Base-by-base conservation (phyloP, 2,888 invertebrate species). In the Tachina fera region DNA sequence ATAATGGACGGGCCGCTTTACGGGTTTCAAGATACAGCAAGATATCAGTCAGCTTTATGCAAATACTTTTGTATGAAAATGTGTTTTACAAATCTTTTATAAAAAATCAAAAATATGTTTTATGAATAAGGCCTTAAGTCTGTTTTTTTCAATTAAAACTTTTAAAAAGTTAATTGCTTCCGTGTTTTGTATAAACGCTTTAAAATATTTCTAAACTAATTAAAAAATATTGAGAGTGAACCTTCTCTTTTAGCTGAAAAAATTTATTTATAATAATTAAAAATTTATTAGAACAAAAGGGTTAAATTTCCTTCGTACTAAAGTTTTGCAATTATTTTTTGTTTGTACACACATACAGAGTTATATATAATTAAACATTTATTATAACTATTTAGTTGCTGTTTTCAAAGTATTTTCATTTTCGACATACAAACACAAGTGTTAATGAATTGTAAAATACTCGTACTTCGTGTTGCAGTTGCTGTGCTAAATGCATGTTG, bases 361-460 rank as follows among this genome's bases (percentile, higher is more conserved):
- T 31, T 13, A 16, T 76, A 70, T 51, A n/a, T 6, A 43, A 41
- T 22, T 47, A 72, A 72, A 60, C 51, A 67, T 67, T 72, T 72
- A 19, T 56, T 71, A 31, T 51, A 78, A 78, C 22, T 61, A 39
- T 72, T 80, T 56, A 65, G 58, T 74, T 74, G 58, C 45, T 80
- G 49, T 67, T 45, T 14, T 1, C 9, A 65, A n/a, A 60, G 58
- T 16, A 22, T 41, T 67, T 60, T 56, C 41, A 22, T 41, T 67
- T 60, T 56, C 41, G 41, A 51, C 56, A 47, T 19, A 61, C 58
- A 45, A 74, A 70, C 67, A 75, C 75, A 53, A 82, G 77, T 78
- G 84, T 75, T 80, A 75, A 83, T 83, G 83, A 83, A 83, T 88
- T 79, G 68, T 80, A 72, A 75, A 80, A 79, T 86, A 86, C 49